A percentile compares a stretch with the other conserved stretches of the same genome.
Conservation (phyloP, 2,113 vertebrate genomes). For the Gnathonemus longibarbis region DNA sequence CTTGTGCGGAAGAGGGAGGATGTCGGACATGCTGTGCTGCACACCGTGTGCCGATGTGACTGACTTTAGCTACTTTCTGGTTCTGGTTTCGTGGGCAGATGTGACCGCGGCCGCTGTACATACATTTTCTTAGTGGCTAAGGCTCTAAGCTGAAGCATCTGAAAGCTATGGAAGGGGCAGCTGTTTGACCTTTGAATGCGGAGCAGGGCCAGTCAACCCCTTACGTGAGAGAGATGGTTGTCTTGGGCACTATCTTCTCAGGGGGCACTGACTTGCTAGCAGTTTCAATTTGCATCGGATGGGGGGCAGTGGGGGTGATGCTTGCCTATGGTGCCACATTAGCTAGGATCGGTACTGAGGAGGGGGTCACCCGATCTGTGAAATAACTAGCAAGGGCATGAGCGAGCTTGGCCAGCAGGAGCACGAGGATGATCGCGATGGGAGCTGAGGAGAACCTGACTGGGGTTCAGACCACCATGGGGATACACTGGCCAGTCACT, state of each 20-base stretch:
- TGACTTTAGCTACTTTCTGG: background rate
- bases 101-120: background rate
- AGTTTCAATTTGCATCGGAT: background rate
- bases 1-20: background rate
- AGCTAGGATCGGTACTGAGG: background rate
- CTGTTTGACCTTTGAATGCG: background rate
- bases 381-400: background rate
- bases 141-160: background rate
- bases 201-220: too few species aligned
- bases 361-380: background rate
- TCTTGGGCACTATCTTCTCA: background rate
- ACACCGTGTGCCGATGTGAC: background rate
- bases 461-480: background rate
- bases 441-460: too few species aligned
- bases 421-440: too few species aligned
- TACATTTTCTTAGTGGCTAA: background rate
- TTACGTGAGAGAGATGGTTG: background rate
- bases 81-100: background rate
- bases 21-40: background rate
- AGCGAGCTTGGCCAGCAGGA: background rate
- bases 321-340: too few species aligned
- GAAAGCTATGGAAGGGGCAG: background rate
- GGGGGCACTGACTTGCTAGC: background rate
- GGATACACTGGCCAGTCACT: background rate
- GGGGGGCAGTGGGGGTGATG: too few species aligned